A percentile compares a stretch with the other conserved stretches of the same genome.
Evolutionary conservation across 2,113 vertebrate genomes (phyloP).

Genomic region (Corythornis vintsioides): DNA sequence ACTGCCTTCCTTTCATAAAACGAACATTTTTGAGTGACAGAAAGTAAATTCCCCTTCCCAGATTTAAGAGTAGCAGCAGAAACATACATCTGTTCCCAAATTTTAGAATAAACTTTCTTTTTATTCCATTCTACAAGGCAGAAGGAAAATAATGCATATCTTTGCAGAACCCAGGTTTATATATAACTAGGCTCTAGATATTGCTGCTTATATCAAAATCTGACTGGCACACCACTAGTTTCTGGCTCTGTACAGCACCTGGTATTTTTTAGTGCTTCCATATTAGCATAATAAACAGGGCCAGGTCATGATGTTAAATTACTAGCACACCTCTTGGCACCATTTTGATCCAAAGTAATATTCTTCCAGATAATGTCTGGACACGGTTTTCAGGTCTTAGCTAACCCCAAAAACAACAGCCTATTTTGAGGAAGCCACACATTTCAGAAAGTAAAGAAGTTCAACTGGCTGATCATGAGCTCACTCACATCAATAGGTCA

Average conservation of each 20-base stretch:
- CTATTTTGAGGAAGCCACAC: neutral
- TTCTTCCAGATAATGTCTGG: neutral
- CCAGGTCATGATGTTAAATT: neutral
- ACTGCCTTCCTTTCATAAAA: neutral
- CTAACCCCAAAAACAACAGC: neutral
- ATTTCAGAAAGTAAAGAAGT: neutral
- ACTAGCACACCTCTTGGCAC: neutral
- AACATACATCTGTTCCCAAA: neutral
- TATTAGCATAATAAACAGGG: neutral
- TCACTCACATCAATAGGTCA: neutral
- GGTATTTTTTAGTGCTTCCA: neutral
- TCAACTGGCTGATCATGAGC: neutral
- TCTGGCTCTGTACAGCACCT: neutral
- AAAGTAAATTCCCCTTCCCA: neutral
- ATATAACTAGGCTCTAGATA: neutral
- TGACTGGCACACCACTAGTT: neutral
- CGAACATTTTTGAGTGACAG: neutral
- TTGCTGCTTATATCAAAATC: neutral
- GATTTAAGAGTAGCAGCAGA: neutral
- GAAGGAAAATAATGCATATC: neutral
- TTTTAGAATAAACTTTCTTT: neutral
- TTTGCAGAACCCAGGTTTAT: neutral
- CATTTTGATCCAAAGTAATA: neutral
- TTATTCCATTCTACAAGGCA: neutral
- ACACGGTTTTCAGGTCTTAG: neutral